phyloP scores from a whole-genome alignment of 1,140 invertebrate species.

The Chironomus striatipennis region DNA sequence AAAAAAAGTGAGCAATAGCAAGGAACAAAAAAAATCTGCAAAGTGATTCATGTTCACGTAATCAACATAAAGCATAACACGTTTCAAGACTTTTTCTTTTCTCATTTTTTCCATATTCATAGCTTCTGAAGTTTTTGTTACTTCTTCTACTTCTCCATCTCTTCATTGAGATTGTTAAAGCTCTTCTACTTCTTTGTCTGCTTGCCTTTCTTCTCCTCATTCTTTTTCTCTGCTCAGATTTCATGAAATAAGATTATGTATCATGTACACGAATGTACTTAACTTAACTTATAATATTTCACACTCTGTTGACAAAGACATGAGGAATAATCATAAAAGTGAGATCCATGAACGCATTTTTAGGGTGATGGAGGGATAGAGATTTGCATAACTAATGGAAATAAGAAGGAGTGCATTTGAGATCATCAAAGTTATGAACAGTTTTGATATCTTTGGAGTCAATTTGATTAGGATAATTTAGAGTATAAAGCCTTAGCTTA shows the following conservation, averaged over 20 bases:
- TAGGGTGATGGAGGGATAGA: too few relatives aligned
- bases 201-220: too few relatives aligned
- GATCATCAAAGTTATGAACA: too few relatives aligned
- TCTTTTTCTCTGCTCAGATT: background rate
- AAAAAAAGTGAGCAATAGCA: constrained; percentile 16
- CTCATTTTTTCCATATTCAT: background rate
- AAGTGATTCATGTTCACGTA: constrained; percentile 23
- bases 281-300: too few relatives aligned
- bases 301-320: too few relatives aligned
- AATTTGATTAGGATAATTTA: too few relatives aligned
- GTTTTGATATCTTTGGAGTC: too few relatives aligned
- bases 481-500: too few relatives aligned
- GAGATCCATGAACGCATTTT: too few relatives aligned
- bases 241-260: constrained; percentile 9
- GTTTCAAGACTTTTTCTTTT: constrained; percentile 12
- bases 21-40: constrained; percentile 10
- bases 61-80: constrained; percentile 18
- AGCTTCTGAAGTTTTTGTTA: background rate
- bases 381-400: too few relatives aligned
- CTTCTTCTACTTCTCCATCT: background rate
- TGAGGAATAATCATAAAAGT: too few relatives aligned
- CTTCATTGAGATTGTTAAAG: background rate
- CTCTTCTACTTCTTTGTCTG: background rate
- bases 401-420: too few relatives aligned
- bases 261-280: background rate